These are phyloP conservation scores for Anthophora plumipes DNA, from an alignment of 2,888 invertebrate genomes.

Conservation along the genomic window DNA sequence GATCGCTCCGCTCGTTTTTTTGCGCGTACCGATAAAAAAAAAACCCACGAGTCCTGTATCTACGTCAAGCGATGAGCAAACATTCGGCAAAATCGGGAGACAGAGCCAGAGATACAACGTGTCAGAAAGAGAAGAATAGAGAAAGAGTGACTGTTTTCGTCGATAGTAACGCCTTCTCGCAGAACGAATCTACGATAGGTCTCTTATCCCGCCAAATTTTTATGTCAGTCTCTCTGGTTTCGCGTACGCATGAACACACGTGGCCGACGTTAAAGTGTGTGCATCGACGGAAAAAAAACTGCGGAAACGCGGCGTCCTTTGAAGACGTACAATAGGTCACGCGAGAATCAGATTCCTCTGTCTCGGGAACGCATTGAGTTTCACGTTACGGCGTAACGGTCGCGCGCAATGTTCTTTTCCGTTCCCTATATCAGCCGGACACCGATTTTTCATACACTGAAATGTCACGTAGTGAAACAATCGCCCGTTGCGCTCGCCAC, in stretches of 20 bases:
- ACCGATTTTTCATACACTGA: not conserved
- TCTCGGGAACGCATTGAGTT: not conserved
- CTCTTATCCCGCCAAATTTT: not conserved
- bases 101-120: not conserved
- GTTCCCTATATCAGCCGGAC: not conserved
- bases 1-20: conserved; percentile 47
- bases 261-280: not conserved
- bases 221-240: not conserved
- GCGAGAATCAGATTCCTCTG: conserved; percentile 10
- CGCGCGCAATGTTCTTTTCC: not conserved
- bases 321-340: conserved; percentile 12
- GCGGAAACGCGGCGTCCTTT: conserved; percentile 21
- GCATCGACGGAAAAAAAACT: not conserved
- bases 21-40: conserved; percentile 57
- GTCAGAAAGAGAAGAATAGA: not conserved
- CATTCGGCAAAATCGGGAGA: conserved; percentile 31
- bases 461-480: not conserved
- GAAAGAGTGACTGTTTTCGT: not conserved
- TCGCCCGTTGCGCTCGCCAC: not conserved
- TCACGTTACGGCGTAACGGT: not conserved
- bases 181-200: not conserved
- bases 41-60: conserved; percentile 36
- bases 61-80: conserved; percentile 32
- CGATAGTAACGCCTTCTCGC: not conserved
- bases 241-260: not conserved